These are phyloP conservation scores for Mesocricetus auratus DNA, from an alignment of 2,113 vertebrate genomes.

Conservation along the genomic window DNA sequence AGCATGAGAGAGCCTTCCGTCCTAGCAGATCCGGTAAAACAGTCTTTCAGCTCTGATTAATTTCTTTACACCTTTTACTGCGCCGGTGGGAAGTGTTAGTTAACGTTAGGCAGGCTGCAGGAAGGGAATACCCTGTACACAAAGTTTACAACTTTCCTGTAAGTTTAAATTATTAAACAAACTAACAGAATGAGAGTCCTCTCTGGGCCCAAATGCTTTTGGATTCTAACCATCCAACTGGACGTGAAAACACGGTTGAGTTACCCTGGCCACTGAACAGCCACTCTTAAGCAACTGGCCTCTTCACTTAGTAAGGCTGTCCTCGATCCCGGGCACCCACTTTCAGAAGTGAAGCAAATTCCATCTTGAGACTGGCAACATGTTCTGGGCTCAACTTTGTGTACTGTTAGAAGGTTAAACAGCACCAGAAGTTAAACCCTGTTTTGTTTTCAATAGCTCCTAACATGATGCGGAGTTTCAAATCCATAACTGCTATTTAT, in stretches of 20 bases:
- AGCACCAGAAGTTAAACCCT: neutral
- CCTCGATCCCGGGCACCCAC: neutral
- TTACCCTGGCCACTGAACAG: neutral
- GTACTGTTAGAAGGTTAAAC: neutral
- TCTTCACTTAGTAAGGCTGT: neutral
- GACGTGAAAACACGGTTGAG: neutral
- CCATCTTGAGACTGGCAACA: neutral
- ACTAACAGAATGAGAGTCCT: neutral
- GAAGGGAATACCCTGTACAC: neutral
- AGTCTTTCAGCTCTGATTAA: neutral
- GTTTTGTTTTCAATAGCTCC: neutral
- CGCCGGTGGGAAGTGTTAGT: neutral
- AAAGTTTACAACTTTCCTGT: neutral
- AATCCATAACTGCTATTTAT: neutral
- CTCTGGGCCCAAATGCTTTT: neutral
- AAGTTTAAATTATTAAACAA: neutral
- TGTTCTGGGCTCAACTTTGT: neutral
- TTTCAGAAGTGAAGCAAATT: constrained; percentile 5
- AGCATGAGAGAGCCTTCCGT: neutral
- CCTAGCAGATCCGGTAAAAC: neutral
- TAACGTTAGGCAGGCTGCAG: neutral
- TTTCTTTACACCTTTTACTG: neutral
- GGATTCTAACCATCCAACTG: neutral
- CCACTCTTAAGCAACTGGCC: neutral
- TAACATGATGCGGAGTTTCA: neutral